Conservation (phyloP, 1,140 invertebrate species). For the Dendrolimus kikuchii region DNA sequence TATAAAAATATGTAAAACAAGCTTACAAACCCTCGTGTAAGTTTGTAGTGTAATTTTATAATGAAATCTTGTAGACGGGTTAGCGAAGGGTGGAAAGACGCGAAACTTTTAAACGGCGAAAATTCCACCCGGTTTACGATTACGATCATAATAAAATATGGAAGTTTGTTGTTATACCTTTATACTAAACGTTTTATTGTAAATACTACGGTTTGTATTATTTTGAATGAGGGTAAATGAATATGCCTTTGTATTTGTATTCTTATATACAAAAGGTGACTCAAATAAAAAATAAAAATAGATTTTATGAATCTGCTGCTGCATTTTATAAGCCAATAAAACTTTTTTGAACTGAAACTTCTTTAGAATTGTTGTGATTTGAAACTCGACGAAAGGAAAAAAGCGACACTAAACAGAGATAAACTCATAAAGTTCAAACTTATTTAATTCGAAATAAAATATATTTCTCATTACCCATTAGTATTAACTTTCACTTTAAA, state of each 20-base stretch:
- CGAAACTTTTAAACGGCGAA: constrained; percentile 53
- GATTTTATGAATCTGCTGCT: too few species aligned
- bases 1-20: constrained; percentile 15
- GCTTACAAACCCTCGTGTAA: constrained; percentile 11
- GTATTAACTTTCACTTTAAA: too few species aligned
- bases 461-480: too few species aligned
- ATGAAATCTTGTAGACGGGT: constrained; percentile 50
- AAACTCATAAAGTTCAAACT: too few species aligned
- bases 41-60: constrained; percentile 54
- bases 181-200: constrained; percentile 68
- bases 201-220: constrained; percentile 45
- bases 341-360: too few species aligned
- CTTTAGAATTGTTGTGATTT: too few species aligned
- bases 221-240: constrained; percentile 27
- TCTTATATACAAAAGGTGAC: neutral
- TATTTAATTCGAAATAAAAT: too few species aligned
- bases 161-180: constrained; percentile 63
- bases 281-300: too few species aligned
- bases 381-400: too few species aligned
- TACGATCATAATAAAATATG: constrained; percentile 71
- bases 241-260: neutral
- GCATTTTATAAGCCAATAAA: too few species aligned
- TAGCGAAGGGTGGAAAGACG: constrained; percentile 28
- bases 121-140: constrained; percentile 54
- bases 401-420: too few species aligned